phyloP scores from a whole-genome alignment of 2,113 vertebrate species.

The Proterorhinus semilunaris region DNA sequence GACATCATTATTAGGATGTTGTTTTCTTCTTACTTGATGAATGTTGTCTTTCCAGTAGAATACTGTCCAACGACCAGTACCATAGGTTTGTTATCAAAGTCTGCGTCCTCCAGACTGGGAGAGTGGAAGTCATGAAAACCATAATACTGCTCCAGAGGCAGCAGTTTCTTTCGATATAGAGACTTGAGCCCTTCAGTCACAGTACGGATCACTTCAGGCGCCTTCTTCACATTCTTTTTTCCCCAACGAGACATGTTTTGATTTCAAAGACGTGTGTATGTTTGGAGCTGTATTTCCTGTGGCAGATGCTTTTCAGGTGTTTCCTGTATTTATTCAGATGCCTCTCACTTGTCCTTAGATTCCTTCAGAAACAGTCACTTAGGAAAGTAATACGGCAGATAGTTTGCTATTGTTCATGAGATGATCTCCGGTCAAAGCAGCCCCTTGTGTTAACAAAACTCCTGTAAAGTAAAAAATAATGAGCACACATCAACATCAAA shows the following conservation, averaged over 20 bases:
- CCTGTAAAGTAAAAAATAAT: constrained; percentile 34
- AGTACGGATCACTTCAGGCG: constrained; percentile 85
- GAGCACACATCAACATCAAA: not conserved
- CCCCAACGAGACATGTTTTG: constrained; percentile 90
- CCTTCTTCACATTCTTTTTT: constrained; percentile 79
- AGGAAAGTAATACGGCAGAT: constrained; percentile 20
- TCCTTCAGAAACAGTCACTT: constrained; percentile 15
- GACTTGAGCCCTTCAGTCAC: constrained; percentile 87
- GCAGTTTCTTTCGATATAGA: constrained; percentile 84
- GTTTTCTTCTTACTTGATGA: constrained; percentile 79
- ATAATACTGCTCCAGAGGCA: constrained; percentile 87
- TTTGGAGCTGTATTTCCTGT: constrained; percentile 49
- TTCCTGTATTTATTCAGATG: constrained; percentile 66
- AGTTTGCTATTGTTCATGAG: constrained; percentile 23
- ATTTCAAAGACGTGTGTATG: constrained; percentile 35
- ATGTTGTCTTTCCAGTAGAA: constrained; percentile 93
- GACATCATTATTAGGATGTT: not conserved
- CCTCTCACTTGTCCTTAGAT: constrained; percentile 49
- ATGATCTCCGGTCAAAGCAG: constrained; percentile 21
- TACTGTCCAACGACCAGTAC: constrained; percentile 93
- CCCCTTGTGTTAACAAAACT: constrained; percentile 15
- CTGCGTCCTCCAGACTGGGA: constrained; percentile 84
- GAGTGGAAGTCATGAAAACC: constrained; percentile 91
- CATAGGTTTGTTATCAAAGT: constrained; percentile 94
- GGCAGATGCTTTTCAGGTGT: constrained; percentile 52